These are phyloP conservation scores for Actenoides hombroni DNA, from an alignment of 2,113 vertebrate genomes.

Conservation along the genomic window DNA sequence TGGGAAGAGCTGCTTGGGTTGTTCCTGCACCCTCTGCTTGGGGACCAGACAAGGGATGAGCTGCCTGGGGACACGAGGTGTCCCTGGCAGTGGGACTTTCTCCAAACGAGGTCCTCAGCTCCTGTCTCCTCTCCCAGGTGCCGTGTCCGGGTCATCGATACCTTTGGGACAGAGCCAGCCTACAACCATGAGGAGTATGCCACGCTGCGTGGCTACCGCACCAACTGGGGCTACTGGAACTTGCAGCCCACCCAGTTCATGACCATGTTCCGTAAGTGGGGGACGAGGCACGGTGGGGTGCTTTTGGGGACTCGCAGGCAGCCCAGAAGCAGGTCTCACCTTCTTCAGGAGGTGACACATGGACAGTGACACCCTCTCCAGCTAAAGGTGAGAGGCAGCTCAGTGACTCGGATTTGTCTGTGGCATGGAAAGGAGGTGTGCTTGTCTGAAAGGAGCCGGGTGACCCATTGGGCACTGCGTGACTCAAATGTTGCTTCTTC, in stretches of 20 bases:
- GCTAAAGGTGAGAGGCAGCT: neutral
- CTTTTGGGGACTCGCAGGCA: fast-evolving
- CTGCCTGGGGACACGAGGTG: neutral
- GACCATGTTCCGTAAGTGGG: conserved; percentile 97
- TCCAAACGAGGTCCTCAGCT: fast-evolving
- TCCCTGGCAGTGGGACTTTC: neutral
- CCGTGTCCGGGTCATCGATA: conserved; percentile 93
- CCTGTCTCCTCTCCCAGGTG: conserved; percentile 76
- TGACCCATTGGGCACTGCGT: neutral
- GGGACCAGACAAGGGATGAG: fast-evolving
- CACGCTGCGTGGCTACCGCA: conserved; percentile 89
- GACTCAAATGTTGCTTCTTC: neutral
- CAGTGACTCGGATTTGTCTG: neutral
- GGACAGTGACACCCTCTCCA: fast-evolving
- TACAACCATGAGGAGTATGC: conserved; percentile 98
- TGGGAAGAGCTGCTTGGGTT: neutral
- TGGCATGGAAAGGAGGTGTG: neutral
- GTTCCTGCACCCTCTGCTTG: neutral
- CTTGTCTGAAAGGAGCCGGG: neutral
- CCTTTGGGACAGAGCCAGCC: conserved; percentile 93
- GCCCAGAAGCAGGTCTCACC: neutral
- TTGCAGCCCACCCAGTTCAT: conserved; percentile 94
- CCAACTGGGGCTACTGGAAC: conserved; percentile 99
- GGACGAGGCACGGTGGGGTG: fast-evolving
- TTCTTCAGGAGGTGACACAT: neutral